Conservation (phyloP, 2,113 vertebrate species). For the Egretta garzetta region DNA sequence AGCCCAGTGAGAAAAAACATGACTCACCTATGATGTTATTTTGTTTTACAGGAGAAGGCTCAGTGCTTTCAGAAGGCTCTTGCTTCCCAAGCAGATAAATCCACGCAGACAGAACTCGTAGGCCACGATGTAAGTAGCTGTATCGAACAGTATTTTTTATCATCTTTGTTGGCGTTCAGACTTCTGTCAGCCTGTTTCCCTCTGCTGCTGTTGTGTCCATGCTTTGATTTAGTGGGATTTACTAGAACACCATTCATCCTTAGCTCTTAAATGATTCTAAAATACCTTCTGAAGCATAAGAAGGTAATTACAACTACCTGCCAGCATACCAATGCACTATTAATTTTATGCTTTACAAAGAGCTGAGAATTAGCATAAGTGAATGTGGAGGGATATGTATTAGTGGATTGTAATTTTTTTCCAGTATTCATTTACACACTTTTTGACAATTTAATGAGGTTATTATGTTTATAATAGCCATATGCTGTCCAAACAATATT, state of each 20-base stretch:
- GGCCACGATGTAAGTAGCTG: slow-evolving; percentile 89
- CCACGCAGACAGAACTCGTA: slow-evolving; percentile 91
- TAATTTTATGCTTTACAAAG: slow-evolving; percentile 57
- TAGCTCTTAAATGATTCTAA: slow-evolving; percentile 51
- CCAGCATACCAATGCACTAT: not conserved
- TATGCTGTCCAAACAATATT: not conserved
- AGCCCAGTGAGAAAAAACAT: not conserved
- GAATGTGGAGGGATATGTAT: not conserved
- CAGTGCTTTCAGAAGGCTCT: slow-evolving; percentile 84
- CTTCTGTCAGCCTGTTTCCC: slow-evolving; percentile 39
- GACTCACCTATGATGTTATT: slow-evolving; percentile 29
- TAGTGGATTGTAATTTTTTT: not conserved
- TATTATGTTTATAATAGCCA: slow-evolving; percentile 16
- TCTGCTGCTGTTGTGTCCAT: slow-evolving; percentile 25
- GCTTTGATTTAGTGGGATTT: slow-evolving; percentile 32
- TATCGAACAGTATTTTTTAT: slow-evolving; percentile 13
- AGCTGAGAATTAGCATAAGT: slow-evolving; percentile 36
- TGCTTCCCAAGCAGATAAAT: slow-evolving; percentile 89
- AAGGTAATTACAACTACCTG: slow-evolving; percentile 44
- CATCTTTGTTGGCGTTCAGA: slow-evolving; percentile 45
- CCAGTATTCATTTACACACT: slow-evolving; percentile 29
- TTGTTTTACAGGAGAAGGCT: slow-evolving; percentile 85
- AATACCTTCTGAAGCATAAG: slow-evolving; percentile 19
- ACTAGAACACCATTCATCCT: slow-evolving; percentile 29
- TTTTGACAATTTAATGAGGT: slow-evolving; percentile 59